phyloP scores from a whole-genome alignment of 2,113 vertebrate species.

The Xenotilapia caudafasciata region DNA sequence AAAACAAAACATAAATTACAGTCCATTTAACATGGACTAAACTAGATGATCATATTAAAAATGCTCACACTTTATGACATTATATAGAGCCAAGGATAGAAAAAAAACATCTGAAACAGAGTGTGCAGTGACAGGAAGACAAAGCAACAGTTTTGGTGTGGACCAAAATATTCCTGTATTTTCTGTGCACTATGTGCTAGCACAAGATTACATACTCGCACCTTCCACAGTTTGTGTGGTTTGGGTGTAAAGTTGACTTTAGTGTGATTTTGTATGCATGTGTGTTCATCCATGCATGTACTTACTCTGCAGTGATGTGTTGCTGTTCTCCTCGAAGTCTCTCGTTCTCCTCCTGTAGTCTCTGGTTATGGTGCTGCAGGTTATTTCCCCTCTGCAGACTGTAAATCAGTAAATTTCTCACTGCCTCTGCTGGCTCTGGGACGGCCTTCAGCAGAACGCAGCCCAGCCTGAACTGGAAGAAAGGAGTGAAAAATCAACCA shows the following conservation, averaged over 20 bases:
- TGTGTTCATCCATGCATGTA: neutral
- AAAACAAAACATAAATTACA: neutral
- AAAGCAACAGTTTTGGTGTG: neutral
- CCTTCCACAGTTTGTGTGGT: neutral
- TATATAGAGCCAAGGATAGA: neutral
- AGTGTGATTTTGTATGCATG: neutral
- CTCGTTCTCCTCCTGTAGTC: slow-evolving; percentile 81
- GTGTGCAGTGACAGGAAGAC: neutral
- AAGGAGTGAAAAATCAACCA: neutral
- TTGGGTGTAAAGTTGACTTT: neutral
- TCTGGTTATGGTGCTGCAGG: slow-evolving; percentile 69
- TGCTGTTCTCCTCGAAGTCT: slow-evolving; percentile 73
- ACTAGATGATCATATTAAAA: neutral
- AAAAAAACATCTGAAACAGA: neutral
- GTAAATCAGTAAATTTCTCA: slow-evolving; percentile 77
- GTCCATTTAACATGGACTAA: neutral
- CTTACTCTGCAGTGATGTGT: slow-evolving; percentile 76
- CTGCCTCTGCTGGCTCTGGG: slow-evolving; percentile 60
- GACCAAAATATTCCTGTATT: neutral
- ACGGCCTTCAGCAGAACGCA: slow-evolving; percentile 71
- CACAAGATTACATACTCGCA: neutral
- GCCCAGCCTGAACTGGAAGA: slow-evolving; percentile 81
- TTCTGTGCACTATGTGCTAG: neutral
- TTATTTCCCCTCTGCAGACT: slow-evolving; percentile 70
- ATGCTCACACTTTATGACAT: neutral